phyloP scores from a whole-genome alignment of 35 echinoderm and acorn worm species.

The Chiridota heheva region DNA sequence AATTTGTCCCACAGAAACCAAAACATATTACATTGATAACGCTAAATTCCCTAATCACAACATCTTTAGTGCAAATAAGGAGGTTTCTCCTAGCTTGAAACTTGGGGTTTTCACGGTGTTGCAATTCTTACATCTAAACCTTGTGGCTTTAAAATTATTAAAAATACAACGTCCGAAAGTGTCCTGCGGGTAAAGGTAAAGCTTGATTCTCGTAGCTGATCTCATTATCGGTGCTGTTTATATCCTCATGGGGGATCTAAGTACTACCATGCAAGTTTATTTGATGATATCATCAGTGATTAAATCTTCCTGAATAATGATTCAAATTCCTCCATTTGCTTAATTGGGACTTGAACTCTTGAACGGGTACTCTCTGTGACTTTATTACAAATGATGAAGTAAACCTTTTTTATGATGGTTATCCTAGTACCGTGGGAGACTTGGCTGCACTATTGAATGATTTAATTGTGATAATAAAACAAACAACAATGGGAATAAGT shows the following conservation, averaged over 20 bases:
- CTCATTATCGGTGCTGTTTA: slow-evolving; percentile 32
- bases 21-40: background rate
- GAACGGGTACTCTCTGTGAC: too few species aligned
- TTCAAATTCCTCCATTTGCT: too few species aligned
- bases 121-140: background rate
- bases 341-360: too few species aligned
- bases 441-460: too few species aligned
- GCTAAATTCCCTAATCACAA: background rate
- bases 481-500: too few species aligned
- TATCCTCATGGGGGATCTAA: slow-evolving; percentile 17
- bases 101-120: background rate
- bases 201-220: background rate
- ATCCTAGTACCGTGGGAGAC: too few species aligned
- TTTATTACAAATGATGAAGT: too few species aligned
- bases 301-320: slow-evolving; percentile 2
- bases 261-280: background rate
- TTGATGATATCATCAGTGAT: slow-evolving; percentile 21
- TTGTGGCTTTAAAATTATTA: background rate
- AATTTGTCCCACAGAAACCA: slow-evolving; percentile 3
- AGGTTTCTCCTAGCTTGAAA: too few species aligned
- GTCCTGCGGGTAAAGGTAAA: slow-evolving; percentile 18
- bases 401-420: too few species aligned
- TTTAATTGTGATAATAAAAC: too few species aligned
- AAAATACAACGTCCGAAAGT: slow-evolving; percentile 6
- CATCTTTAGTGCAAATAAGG: background rate